Base-by-base conservation (phyloP, 2,888 invertebrate species). In the Andrena marginata region DNA sequence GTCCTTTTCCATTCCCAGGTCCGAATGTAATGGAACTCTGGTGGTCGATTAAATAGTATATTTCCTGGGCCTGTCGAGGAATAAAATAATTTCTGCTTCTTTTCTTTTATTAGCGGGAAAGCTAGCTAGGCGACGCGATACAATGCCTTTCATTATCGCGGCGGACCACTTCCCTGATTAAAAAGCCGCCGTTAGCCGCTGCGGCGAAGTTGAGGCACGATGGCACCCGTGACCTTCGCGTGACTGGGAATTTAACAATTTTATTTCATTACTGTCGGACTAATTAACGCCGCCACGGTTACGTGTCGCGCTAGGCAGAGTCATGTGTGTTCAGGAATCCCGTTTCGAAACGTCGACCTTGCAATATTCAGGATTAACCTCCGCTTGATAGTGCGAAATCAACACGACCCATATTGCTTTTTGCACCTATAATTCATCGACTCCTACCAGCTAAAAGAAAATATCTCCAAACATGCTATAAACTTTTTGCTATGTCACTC, bases 111-210 rank as follows among this genome's bases (percentile, higher is more conserved):
- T 35, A 10, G 8, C 4, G n/a, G n/a, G 16, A 23, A 56, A 33
- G 31, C 63, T 48, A 71, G 8, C 68, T 48, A 71, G 7, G 26
- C 70, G 49, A 35, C 6, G 20, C 48, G 65, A 56, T 54, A 33
- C 49, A 60, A 33, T 49, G 72, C n/a, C n/a, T 59, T 68, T 82
- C 84, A 82, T 86, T 89, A 85, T 85, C 89, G 84, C 86, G 85
- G 89, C 88, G 88, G 85, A 89, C 91, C 90, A 91, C 85, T 92
- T 91, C 82, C 87, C 81, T 91, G 87, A 92, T 91, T 91, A 91
- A 91, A 91, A 85, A 85, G 87, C 77, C 75, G 35, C 77, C 64
- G 65, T 67, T 54, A 62, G 33, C 64, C 63, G 82, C 54, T 49
- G 70, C 67, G 84, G 79, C 70, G 69, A 78, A 84, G 78, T 78